Evolutionary conservation across 1,140 invertebrate species (phyloP).

Genomic region (Trichoplusia ni): DNA sequence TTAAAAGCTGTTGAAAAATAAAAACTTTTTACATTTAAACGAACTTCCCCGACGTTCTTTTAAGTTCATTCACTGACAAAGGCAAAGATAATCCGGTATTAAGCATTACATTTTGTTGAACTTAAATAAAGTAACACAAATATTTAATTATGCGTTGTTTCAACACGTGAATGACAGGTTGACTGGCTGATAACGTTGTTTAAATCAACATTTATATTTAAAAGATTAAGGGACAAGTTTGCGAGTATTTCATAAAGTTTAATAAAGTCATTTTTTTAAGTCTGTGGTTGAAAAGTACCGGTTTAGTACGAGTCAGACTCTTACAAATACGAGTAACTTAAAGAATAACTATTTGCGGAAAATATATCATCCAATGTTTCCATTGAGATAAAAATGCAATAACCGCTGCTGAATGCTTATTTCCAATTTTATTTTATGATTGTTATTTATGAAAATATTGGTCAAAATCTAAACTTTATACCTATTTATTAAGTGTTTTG

Average conservation of each 20-base stretch:
- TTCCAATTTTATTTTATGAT: no score
- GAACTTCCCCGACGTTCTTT: background rate
- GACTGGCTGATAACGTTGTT: conserved; percentile 29
- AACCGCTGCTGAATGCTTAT: no score
- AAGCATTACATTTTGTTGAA: conserved; percentile 21
- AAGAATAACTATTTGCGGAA: no score
- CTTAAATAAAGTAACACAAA: conserved; percentile 33
- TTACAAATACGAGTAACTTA: no score
- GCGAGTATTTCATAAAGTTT: conserved; percentile 1
- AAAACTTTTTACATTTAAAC: background rate
- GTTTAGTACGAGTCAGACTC: no score
- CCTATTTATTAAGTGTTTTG: no score
- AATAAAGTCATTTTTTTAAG: background rate
- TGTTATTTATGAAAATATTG: no score
- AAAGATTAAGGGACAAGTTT: conserved; percentile 12
- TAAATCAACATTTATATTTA: conserved; percentile 24
- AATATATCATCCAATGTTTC: no score
- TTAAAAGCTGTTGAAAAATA: background rate
- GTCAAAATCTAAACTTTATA: no score
- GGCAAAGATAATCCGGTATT: conserved; percentile 22
- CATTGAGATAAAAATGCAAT: no score
- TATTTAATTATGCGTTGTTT: conserved; percentile 37
- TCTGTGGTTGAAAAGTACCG: background rate
- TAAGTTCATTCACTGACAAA: conserved; percentile 19
- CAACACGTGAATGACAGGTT: conserved; percentile 31